phyloP scores from a whole-genome alignment of 2,888 invertebrate species.

The Biston stratarius region DNA sequence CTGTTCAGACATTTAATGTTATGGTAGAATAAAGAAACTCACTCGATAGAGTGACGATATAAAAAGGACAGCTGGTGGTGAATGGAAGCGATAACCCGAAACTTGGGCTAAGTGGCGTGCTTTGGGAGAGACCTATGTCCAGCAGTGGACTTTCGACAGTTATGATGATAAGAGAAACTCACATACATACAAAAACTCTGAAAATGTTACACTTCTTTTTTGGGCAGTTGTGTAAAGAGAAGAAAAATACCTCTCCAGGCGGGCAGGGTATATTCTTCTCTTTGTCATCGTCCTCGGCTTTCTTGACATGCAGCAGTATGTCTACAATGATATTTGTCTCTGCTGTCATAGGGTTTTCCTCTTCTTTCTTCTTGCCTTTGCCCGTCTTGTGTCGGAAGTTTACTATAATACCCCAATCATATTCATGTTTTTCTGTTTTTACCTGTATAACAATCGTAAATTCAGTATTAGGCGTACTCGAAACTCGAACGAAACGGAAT shows the following conservation, averaged over 20 bases:
- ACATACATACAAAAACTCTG: not conserved
- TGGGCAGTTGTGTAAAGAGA: not conserved
- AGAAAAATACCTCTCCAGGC: slow-evolving; percentile 82
- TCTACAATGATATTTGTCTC: slow-evolving; percentile 92
- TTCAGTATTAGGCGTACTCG: too few relatives aligned
- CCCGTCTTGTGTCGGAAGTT: slow-evolving; percentile 93
- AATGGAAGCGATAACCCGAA: too few relatives aligned
- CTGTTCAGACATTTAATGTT: too few relatives aligned
- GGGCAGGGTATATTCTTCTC: slow-evolving; percentile 90
- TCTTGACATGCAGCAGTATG: slow-evolving; percentile 92
- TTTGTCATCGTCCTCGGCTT: slow-evolving; percentile 83
- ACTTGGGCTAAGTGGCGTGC: too few relatives aligned
- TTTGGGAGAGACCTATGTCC: too few relatives aligned
- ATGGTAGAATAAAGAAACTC: too few relatives aligned
- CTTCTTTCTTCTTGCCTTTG: slow-evolving; percentile 74
- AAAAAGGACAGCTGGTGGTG: too few relatives aligned
- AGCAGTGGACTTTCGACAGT: too few relatives aligned
- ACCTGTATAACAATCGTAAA: slow-evolving; percentile 81
- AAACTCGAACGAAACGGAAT: too few relatives aligned
- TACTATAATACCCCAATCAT: slow-evolving; percentile 98
- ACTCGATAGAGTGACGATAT: too few relatives aligned
- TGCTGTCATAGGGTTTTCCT: slow-evolving; percentile 83
- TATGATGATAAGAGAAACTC: not conserved
- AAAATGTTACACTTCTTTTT: too few relatives aligned
- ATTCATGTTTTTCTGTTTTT: slow-evolving; percentile 93